Evolutionary conservation across 53 echinoderm and acorn worm species (phyloP).

Genomic region (Henricia sp.): DNA sequence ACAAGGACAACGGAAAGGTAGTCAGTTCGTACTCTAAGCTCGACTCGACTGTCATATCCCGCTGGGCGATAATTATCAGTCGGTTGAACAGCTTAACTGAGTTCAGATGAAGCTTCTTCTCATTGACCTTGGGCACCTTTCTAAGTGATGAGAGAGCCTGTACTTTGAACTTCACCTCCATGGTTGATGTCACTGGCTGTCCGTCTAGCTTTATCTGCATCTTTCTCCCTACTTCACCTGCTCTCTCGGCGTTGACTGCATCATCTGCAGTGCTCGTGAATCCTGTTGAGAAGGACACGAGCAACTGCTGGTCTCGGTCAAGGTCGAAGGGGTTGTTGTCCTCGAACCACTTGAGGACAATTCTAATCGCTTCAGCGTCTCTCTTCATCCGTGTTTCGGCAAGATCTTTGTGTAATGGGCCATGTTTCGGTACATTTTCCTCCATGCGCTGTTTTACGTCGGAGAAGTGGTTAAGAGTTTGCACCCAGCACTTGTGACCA

Average conservation of each 20-base stretch:
- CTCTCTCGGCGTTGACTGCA: neutral
- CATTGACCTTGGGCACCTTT: neutral
- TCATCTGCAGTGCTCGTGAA: neutral
- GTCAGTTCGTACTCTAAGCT: neutral
- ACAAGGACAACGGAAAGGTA: slow-evolving; percentile 4
- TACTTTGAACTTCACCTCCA: neutral
- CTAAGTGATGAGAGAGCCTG: neutral
- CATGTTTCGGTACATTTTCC: too few species aligned
- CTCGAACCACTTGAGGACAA: neutral
- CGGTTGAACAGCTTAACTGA: slow-evolving; percentile 13
- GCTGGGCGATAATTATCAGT: slow-evolving; percentile 19
- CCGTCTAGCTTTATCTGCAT: slow-evolving; percentile 18
- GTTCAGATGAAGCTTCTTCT: slow-evolving; percentile 15
- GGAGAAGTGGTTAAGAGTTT: slow-evolving; percentile 15
- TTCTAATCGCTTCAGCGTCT: slow-evolving; percentile 16
- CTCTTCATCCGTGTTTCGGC: slow-evolving; percentile 16
- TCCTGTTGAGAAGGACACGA: slow-evolving; percentile 5
- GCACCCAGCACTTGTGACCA: slow-evolving; percentile 29
- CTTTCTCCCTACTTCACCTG: slow-evolving; percentile 25
- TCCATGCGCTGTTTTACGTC: neutral
- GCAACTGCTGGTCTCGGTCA: neutral
- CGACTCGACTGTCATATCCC: neutral
- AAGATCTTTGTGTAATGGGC: too few species aligned
- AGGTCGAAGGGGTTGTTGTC: slow-evolving; percentile 2
- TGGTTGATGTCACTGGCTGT: slow-evolving; percentile 15